Percentiles rank a stretch among this genome's conserved stretches.
Conservation (phyloP, 2,888 invertebrate genomes). For the Chelonus formosanus region DNA sequence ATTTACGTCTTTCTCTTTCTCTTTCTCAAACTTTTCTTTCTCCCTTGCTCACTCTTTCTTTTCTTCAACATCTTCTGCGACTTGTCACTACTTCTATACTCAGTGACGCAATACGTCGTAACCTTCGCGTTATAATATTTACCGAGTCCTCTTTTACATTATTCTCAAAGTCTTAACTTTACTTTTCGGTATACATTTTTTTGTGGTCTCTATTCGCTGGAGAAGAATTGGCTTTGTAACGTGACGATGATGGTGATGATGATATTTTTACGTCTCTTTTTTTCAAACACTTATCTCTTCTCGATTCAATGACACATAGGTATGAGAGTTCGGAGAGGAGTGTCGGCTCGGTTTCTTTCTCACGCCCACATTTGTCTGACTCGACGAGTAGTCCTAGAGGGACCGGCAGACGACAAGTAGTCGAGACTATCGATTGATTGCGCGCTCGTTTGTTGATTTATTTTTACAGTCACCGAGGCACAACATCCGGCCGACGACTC, state of each 20-base stretch:
- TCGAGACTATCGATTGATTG: constrained; percentile 30
- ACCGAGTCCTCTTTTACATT: constrained; percentile 3
- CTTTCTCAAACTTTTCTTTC: neutral
- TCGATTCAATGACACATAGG: too few species aligned
- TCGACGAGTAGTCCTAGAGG: neutral
- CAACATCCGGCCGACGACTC: constrained; percentile 32
- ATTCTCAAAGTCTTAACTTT: too few species aligned
- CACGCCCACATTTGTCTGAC: constrained; percentile 13
- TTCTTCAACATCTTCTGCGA: constrained; percentile 7
- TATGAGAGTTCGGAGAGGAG: constrained; percentile 1
- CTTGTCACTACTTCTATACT: neutral
- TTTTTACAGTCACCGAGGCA: constrained; percentile 37
- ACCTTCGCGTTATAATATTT: constrained; percentile 36
- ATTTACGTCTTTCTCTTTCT: constrained; percentile 3
- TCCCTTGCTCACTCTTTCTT: neutral
- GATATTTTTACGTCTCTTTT: neutral
- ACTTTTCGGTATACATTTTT: too few species aligned
- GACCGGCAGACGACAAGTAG: constrained; percentile 4
- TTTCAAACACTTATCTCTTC: constrained; percentile 10
- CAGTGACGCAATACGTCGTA: constrained; percentile 32
- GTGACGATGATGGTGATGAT: too few species aligned
- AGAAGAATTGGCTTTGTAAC: too few species aligned
- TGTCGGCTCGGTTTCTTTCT: constrained; percentile 4
- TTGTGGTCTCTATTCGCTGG: too few species aligned
- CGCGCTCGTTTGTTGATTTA: constrained; percentile 33